A percentile compares a stretch with the other conserved stretches of the same genome.
Evolutionary conservation across 2,113 vertebrate species (phyloP).

Genomic region (Phyllopteryx taeniolatus): DNA sequence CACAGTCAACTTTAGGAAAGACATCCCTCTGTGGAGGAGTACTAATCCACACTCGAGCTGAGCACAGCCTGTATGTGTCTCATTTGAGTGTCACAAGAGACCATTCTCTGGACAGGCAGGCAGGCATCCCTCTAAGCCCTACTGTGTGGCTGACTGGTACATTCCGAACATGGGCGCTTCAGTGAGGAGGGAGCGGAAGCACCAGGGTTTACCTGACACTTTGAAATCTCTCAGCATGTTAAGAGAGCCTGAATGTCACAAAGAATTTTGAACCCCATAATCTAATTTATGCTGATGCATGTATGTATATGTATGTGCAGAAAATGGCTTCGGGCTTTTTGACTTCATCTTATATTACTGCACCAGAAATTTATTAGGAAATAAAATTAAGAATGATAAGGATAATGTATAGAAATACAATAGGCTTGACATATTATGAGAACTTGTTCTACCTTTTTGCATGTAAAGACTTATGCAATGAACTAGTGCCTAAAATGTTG

Average conservation of each 20-base stretch:
- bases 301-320: neutral
- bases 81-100: constrained; percentile 27
- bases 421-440: too few species aligned
- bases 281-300: constrained; percentile 14
- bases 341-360: neutral
- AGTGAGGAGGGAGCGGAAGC: neutral
- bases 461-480: too few species aligned
- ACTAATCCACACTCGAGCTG: constrained; percentile 61
- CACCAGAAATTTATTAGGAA: neutral
- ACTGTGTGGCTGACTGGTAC: constrained; percentile 39
- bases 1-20: constrained; percentile 46
- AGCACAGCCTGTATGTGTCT: constrained; percentile 24
- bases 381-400: neutral
- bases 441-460: too few species aligned
- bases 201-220: constrained; percentile 14
- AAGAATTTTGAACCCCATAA: constrained; percentile 30
- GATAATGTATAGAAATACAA: too few species aligned
- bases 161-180: constrained; percentile 31
- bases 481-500: too few species aligned
- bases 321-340: constrained; percentile 24
- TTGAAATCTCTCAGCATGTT: constrained; percentile 2
- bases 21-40: constrained; percentile 48
- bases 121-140: constrained; percentile 18
- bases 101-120: constrained; percentile 36
- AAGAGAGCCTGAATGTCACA: constrained; percentile 32